phyloP scores from a whole-genome alignment of 2,113 vertebrate species.

The Ursus arctos region DNA sequence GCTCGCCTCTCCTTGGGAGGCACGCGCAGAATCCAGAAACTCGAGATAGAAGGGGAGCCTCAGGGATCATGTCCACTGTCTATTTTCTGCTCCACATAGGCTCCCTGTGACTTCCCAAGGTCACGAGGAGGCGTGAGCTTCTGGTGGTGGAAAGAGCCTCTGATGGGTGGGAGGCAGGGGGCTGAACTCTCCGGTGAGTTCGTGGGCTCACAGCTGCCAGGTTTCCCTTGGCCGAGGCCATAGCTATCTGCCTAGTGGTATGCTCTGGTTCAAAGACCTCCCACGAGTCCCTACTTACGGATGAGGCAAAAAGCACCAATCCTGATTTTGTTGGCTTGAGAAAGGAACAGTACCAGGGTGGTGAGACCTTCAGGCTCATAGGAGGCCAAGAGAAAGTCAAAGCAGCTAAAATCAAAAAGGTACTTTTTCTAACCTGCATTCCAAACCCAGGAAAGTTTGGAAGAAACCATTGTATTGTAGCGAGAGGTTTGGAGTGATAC shows the following conservation, averaged over 20 bases:
- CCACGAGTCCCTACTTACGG: background rate
- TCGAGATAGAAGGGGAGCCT: background rate
- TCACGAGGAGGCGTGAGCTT: background rate
- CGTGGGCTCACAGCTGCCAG: background rate
- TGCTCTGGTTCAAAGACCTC: background rate
- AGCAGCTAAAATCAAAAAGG: conserved; percentile 9
- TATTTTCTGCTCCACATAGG: conserved; percentile 43
- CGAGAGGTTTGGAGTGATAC: background rate
- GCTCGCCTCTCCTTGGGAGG: background rate
- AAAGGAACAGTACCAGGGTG: background rate
- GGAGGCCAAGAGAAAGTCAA: background rate
- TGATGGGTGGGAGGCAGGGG: background rate
- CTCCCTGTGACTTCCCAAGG: conserved; percentile 41
- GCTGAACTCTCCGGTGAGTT: background rate
- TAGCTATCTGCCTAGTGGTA: background rate
- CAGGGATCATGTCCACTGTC: background rate
- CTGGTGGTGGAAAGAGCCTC: background rate
- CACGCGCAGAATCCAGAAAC: background rate
- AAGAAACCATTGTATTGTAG: background rate
- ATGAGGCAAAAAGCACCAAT: background rate
- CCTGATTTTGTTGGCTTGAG: background rate
- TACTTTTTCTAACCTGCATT: background rate
- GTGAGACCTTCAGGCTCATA: background rate
- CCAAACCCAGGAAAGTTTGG: background rate
- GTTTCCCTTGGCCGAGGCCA: background rate